Evolutionary conservation across 2,797 vertebrate genomes (phyloP).

Genomic region (Uromys caudimaculatus): DNA sequence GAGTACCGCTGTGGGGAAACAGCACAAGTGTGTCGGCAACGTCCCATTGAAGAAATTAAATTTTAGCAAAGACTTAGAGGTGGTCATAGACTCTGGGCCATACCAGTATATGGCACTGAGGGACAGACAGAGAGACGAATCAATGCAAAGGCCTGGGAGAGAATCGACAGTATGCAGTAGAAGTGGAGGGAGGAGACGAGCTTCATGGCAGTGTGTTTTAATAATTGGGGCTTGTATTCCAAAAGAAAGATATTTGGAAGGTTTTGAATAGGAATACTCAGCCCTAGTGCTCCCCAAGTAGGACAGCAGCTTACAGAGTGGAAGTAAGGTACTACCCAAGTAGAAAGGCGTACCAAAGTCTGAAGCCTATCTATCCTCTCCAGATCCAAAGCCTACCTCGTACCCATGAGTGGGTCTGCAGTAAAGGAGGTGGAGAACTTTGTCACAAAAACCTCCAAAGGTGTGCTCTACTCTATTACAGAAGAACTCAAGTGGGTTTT

Average conservation of each 20-base stretch:
- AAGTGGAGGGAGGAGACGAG: neutral
- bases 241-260: neutral
- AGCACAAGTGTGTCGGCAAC: neutral
- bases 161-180: neutral
- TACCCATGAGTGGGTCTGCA: neutral
- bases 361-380: neutral
- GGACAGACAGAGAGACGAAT: neutral
- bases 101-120: neutral
- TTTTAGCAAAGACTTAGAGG: neutral
- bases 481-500: neutral
- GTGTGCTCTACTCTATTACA: neutral
- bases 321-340: neutral
- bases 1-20: neutral
- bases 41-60: neutral
- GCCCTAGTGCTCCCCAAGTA: neutral
- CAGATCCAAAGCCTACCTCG: neutral
- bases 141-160: neutral
- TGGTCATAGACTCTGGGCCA: neutral
- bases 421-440: neutral
- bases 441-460: neutral
- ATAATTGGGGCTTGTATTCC: neutral
- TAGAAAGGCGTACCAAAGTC: neutral
- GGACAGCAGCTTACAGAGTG: neutral
- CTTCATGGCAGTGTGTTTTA: neutral
- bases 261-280: slow-evolving; percentile 5